Percentiles rank a stretch among this genome's conserved stretches.
Conservation (phyloP, 2,888 invertebrate genomes). For the Zygothrica quintamaculata region DNA sequence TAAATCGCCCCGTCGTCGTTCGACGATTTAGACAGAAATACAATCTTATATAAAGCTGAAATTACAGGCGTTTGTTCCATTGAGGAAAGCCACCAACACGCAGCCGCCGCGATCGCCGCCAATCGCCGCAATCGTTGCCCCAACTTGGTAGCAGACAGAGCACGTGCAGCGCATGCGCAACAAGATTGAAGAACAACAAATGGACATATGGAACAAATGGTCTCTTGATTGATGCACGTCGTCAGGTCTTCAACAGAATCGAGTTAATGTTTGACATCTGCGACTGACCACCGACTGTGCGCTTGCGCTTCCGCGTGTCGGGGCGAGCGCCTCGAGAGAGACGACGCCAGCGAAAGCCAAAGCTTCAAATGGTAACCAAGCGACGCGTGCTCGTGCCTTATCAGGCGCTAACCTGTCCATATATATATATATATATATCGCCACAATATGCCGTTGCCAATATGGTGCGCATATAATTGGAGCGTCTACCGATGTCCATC, state of each 20-base stretch:
- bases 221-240: constrained; percentile 76
- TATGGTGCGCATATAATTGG: constrained; percentile 65
- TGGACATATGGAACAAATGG: constrained; percentile 14
- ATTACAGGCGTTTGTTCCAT: constrained; percentile 56
- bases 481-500: constrained; percentile 32
- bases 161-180: constrained; percentile 73
- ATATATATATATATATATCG: no score
- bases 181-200: constrained; percentile 33
- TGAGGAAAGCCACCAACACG: constrained; percentile 71
- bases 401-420: constrained; percentile 78
- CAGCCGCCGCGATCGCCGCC: constrained; percentile 30
- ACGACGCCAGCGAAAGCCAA: constrained; percentile 20
- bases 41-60: constrained; percentile 56
- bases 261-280: constrained; percentile 62
- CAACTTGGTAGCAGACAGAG: constrained; percentile 38
- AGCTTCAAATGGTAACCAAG: constrained; percentile 7
- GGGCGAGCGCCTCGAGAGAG: constrained; percentile 61
- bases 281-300: constrained; percentile 58
- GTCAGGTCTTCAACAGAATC: constrained; percentile 59
- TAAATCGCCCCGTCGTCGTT: no score
- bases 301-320: constrained; percentile 78
- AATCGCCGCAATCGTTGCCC: constrained; percentile 9
- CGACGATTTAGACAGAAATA: constrained; percentile 74
- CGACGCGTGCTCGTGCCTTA: constrained; percentile 76
- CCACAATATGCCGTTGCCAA: constrained; percentile 63